Evolutionary conservation across 92 coral and sea anemone species (phyloP).

Genomic region (Isaurus tuberculatus): DNA sequence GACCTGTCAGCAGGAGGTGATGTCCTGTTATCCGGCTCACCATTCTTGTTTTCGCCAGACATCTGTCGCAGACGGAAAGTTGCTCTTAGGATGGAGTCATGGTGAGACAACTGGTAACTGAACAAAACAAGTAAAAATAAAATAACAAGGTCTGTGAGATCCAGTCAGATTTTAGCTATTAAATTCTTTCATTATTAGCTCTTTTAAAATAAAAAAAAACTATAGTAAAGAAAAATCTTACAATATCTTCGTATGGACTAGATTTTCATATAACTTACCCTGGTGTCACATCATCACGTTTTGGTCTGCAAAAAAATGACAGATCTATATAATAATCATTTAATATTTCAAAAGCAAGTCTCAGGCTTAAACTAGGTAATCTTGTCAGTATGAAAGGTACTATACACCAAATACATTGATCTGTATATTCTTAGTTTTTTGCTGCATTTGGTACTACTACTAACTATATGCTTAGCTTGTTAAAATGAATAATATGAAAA

Average conservation of each 20-base stretch:
- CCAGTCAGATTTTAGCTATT: no score
- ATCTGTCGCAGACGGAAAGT: slow-evolving; percentile 88
- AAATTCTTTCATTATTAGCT: no score
- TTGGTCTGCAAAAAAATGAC: slow-evolving; percentile 36
- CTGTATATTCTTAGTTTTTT: no score
- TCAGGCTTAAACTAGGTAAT: no score
- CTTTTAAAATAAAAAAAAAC: no score
- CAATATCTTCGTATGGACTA: background rate
- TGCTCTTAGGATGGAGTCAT: slow-evolving; percentile 81
- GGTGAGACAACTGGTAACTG: slow-evolving; percentile 78
- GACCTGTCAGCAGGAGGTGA: slow-evolving; percentile 38
- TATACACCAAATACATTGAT: no score
- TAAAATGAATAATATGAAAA: no score
- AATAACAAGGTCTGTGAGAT: background rate
- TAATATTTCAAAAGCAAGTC: background rate
- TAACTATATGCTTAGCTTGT: no score
- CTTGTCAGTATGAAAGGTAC: no score
- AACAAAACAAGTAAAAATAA: background rate
- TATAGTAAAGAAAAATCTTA: no score
- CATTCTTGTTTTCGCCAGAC: slow-evolving; percentile 69
- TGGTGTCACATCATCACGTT: slow-evolving; percentile 37
- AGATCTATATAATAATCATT: background rate
- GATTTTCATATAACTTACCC: background rate
- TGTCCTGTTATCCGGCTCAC: slow-evolving; percentile 20
- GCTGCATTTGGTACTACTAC: no score